phyloP scores from a whole-genome alignment of 2,797 vertebrate species.

The Odontamblyopus lacepedii region DNA sequence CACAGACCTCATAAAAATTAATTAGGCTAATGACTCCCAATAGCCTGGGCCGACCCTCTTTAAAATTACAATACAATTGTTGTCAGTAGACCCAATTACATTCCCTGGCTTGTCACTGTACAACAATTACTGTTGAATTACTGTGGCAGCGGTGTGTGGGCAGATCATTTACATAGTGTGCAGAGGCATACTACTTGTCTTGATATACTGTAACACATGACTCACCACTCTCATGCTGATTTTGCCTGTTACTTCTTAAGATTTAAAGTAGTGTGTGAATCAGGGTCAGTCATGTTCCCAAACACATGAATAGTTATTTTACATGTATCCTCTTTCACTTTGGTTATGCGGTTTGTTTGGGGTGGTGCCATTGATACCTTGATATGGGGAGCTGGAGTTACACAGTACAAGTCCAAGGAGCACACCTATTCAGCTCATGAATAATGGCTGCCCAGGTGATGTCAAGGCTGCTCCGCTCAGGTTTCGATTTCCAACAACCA shows the following conservation, averaged over 20 bases:
- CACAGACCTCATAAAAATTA: background rate
- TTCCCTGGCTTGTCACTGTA: constrained; percentile 11
- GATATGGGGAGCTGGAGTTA: constrained; percentile 57
- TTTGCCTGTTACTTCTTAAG: constrained; percentile 15
- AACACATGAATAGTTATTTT: constrained; percentile 21
- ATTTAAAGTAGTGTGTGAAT: constrained; percentile 38
- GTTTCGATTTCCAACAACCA: constrained; percentile 3
- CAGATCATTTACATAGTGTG: constrained; percentile 35
- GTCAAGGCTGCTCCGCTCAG: constrained; percentile 26
- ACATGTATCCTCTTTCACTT: background rate
- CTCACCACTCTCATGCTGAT: constrained; percentile 37
- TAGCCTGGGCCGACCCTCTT: background rate
- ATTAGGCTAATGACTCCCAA: background rate
- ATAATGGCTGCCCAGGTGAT: constrained; percentile 51
- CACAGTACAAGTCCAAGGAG: constrained; percentile 31
- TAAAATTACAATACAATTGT: constrained; percentile 6
- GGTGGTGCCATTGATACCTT: constrained; percentile 33
- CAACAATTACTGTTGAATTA: constrained; percentile 28
- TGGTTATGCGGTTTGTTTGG: constrained; percentile 10
- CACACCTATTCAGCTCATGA: constrained; percentile 49
- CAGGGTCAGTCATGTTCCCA: constrained; percentile 29
- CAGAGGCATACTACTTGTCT: constrained; percentile 26
- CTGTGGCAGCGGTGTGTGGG: constrained; percentile 27
- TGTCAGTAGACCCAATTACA: constrained; percentile 13
- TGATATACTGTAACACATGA: constrained; percentile 39